phyloP scores from a whole-genome alignment of 2,888 invertebrate species.

The Cheiracanthium punctorium region DNA sequence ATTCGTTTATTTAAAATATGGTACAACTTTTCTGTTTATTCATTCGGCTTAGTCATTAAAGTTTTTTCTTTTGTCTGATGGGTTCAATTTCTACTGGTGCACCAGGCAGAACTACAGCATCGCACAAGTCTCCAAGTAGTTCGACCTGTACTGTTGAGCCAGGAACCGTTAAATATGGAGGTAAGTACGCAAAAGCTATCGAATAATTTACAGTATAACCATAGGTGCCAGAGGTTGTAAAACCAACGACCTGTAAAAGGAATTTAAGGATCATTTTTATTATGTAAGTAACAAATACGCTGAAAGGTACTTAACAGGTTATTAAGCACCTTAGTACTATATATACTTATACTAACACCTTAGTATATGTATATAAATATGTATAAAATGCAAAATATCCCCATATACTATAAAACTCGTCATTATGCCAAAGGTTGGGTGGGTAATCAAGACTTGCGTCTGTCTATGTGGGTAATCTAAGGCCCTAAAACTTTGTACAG shows the following conservation, averaged over 20 bases:
- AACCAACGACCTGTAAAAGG: constrained; percentile 76
- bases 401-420: too few relatives aligned
- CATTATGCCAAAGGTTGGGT: too few relatives aligned
- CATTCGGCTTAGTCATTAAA: too few relatives aligned
- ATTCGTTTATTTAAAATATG: too few relatives aligned
- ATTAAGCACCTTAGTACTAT: not conserved
- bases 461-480: too few relatives aligned
- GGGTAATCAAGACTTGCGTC: too few relatives aligned
- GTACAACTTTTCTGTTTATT: too few relatives aligned
- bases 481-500: too few relatives aligned
- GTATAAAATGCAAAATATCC: too few relatives aligned
- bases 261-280: not conserved
- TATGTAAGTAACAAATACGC: not conserved
- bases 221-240: constrained; percentile 77
- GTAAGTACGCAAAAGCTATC: constrained; percentile 77
- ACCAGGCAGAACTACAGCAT: constrained; percentile 72
- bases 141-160: constrained; percentile 74
- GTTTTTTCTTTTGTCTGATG: constrained; percentile 45
- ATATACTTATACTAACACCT: too few relatives aligned
- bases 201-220: constrained; percentile 75
- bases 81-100: constrained; percentile 73
- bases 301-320: not conserved
- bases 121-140: constrained; percentile 73
- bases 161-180: constrained; percentile 73
- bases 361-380: too few relatives aligned